These are phyloP conservation scores for Mantis religiosa DNA, from an alignment of 2,888 invertebrate species.

Conservation along the genomic window DNA sequence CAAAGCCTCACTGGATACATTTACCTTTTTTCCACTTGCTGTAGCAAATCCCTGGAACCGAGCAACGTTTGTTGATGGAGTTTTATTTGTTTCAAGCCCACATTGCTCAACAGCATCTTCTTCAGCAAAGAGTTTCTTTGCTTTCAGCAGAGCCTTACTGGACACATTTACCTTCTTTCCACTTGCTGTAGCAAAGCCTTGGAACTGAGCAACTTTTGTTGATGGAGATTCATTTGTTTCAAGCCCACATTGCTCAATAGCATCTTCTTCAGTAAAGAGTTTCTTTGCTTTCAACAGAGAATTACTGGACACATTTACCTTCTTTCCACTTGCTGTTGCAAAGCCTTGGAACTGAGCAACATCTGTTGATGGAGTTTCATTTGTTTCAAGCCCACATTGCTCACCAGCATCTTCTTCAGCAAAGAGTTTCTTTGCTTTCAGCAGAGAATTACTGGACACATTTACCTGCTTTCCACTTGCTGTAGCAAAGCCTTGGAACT, in stretches of 20 bases:
- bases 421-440: conserved; percentile 34
- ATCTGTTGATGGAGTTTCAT: neutral
- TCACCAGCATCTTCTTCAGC: neutral
- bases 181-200: conserved; percentile 34
- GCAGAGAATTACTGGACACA: conserved; percentile 39
- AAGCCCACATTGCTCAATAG: neutral
- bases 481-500: conserved; percentile 32
- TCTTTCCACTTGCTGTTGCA: conserved; percentile 42
- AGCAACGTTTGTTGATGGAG: neutral
- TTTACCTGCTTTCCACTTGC: conserved; percentile 32
- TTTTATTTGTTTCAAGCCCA: neutral
- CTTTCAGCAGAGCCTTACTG: conserved; percentile 39
- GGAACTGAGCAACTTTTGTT: conserved; percentile 2
- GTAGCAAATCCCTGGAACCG: neutral
- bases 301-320: conserved; percentile 40
- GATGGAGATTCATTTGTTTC: neutral
- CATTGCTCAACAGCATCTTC: conserved; percentile 29
- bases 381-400: neutral
- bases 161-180: conserved; percentile 32
- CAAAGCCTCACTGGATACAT: conserved; percentile 35
- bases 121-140: conserved; percentile 39
- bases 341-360: conserved; percentile 16
- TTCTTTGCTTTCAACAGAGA: conserved; percentile 37
- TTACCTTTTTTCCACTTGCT: neutral
- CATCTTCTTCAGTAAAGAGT: neutral